Base-by-base conservation (phyloP, 1,140 invertebrate species). In the Sitobion miscanthi region DNA sequence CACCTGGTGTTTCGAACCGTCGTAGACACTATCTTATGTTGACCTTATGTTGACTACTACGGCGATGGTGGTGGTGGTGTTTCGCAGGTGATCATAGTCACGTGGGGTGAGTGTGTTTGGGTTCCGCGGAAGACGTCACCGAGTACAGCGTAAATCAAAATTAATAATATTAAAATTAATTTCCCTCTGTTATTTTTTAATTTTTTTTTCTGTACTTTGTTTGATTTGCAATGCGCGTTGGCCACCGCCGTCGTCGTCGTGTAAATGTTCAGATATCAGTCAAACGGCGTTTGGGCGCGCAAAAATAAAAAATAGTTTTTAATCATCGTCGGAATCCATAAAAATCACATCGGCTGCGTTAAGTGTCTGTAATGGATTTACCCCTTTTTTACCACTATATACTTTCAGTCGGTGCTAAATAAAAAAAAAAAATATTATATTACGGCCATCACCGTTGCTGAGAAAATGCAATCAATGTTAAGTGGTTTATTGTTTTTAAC, bases 311-410 rank as follows among this genome's bases (percentile, higher is more conserved):
- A 38, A 69, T 69, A 49, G 77, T 92, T 92, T 83, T 92, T 92
- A 92, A 92, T 92, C 91, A 92, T 85, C 82, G 91, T 92, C 77
- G 82, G 38, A 83, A 83, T 92, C 91, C 91, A 83, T 92, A 92
- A 92, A 92, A 92, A 92, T 92, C 91, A 85, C 42, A 49, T 42
- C 91, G 82, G 23, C 23, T 57, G 23, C 77, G 69, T 42, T 83
- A 92, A 85, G 91, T 86, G 49, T 93, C 82, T 83, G 49, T 93
- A 93, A 93, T 93, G 91, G 91, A 93, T 86, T 93, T 86, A 93
- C 77, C 91, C 91, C 82, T 93, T 93, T 42, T 93, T 30, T 49
- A 47, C 52, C 45, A 45, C 35, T 47, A 42, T 35, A 83, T 25
- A 83, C 62, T 49, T 30, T 7, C n/a, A 17, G 82, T 14, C 91